phyloP scores from a whole-genome alignment of 2,797 vertebrate species.

The Hylomyscus alleni region DNA sequence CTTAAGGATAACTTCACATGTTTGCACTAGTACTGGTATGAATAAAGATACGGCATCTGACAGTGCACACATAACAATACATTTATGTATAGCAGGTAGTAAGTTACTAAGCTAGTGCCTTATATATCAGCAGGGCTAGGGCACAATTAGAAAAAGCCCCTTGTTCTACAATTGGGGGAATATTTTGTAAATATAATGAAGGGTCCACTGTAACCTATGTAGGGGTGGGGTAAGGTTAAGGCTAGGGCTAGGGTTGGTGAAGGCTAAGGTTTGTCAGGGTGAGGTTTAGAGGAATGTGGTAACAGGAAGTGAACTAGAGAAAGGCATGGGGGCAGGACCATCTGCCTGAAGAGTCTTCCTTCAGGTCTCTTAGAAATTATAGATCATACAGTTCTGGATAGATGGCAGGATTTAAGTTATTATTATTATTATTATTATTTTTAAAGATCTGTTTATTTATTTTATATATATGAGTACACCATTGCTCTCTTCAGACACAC shows the following conservation, averaged over 20 bases:
- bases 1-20: neutral
- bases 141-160: neutral
- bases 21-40: neutral
- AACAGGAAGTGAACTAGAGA: neutral
- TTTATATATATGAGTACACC: too few species aligned
- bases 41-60: neutral
- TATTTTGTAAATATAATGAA: neutral
- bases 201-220: neutral
- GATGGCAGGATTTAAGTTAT: neutral
- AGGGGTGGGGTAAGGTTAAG: neutral
- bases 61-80: too few species aligned
- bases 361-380: neutral
- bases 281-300: neutral
- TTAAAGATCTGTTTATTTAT: too few species aligned
- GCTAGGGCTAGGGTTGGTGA: neutral
- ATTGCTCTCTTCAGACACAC: too few species aligned
- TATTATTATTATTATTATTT: too few species aligned
- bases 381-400: neutral
- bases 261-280: neutral
- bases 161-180: neutral
- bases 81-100: neutral
- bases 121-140: neutral
- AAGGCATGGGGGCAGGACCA: neutral
- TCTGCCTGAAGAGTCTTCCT: neutral
- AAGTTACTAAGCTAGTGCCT: neutral